Conservation (phyloP, 2,888 invertebrate genomes). For the Elgonia sp. region DNA sequence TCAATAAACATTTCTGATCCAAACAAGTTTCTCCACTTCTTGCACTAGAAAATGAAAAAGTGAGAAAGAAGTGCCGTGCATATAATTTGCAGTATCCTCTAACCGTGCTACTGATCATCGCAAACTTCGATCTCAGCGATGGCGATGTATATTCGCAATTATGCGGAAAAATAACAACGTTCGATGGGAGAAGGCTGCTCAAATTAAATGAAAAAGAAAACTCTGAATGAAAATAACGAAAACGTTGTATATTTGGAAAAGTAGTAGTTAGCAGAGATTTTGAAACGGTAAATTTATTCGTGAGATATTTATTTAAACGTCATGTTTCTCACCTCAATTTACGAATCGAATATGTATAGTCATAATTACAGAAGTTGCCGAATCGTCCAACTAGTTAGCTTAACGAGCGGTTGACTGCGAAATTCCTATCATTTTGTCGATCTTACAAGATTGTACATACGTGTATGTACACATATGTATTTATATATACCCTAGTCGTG, state of each 20-base stretch:
- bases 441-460: constrained; percentile 62
- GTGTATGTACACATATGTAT: constrained; percentile 70
- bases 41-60: not conserved
- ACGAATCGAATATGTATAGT: constrained; percentile 69
- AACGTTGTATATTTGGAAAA: too few species aligned
- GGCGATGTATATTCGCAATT: constrained; percentile 45
- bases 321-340: constrained; percentile 66
- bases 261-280: too few species aligned
- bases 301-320: constrained; percentile 51
- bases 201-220: constrained; percentile 64
- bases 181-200: constrained; percentile 26
- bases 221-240: not conserved
- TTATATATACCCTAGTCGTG: constrained; percentile 76
- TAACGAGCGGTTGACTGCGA: constrained; percentile 83
- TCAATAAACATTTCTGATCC: too few species aligned
- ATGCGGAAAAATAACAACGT: constrained; percentile 59
- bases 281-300: constrained; percentile 21
- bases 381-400: constrained; percentile 79
- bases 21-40: too few species aligned
- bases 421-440: constrained; percentile 81
- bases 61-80: not conserved
- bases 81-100: constrained; percentile 37
- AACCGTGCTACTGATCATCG: constrained; percentile 50
- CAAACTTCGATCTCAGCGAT: constrained; percentile 14
- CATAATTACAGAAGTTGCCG: constrained; percentile 82